Percentiles rank a stretch among this genome's conserved stretches.
Evolutionary conservation across 1,140 invertebrate genomes (phyloP).

Genomic region (Geopemphigus sp.): DNA sequence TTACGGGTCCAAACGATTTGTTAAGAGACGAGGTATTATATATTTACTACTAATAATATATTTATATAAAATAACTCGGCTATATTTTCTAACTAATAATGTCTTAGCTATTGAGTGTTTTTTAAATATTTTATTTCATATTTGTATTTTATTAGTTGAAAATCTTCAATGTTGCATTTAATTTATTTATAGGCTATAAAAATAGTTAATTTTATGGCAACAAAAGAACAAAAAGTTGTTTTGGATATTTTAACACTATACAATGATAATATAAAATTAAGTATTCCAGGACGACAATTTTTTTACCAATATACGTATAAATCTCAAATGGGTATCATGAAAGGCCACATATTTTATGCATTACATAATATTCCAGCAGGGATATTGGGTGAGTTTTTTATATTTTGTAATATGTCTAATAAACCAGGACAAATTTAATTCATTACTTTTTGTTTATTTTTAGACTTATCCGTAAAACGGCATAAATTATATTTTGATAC

Average conservation of each 20-base stretch:
- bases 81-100: background rate
- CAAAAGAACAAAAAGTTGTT: background rate
- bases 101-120: background rate
- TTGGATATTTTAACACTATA: background rate
- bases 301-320: conserved; percentile 30
- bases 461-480: conserved; percentile 6
- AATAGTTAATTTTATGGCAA: background rate
- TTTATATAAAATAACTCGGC: too few relatives aligned
- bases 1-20: conserved; percentile 15
- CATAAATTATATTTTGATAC: conserved; percentile 29
- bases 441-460: background rate
- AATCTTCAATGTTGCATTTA: background rate
- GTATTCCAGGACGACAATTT: conserved; percentile 20
- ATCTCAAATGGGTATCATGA: conserved; percentile 31
- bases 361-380: background rate
- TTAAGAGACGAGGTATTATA: conserved; percentile 16
- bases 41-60: too few relatives aligned
- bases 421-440: background rate
- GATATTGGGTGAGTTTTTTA: background rate
- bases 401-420: background rate
- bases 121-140: background rate
- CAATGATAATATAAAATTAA: background rate
- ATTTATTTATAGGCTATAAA: conserved; percentile 22
- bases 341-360: conserved; percentile 37
- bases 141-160: background rate